Evolutionary conservation across 2,888 invertebrate species (phyloP).

Genomic region (Heliconius charithonia): DNA sequence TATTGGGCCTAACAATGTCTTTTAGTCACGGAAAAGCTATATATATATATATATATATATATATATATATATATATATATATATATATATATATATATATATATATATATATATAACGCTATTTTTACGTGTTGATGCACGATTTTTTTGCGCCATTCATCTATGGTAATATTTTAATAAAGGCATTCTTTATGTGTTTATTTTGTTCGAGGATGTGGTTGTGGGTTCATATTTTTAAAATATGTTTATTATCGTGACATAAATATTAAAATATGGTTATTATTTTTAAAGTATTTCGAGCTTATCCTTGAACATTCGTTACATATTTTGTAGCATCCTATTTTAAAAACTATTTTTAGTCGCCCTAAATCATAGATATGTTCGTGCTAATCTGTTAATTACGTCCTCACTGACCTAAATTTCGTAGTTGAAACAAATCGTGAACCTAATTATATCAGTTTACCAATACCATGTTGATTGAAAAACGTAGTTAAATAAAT

Average conservation of each 20-base stretch:
- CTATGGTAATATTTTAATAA: conserved; percentile 1
- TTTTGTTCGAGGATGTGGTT: not conserved
- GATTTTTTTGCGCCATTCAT: not conserved
- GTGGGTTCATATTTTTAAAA: not conserved
- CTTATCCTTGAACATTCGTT: not conserved
- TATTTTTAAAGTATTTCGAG: no score
- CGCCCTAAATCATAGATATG: not conserved
- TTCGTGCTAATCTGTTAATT: conserved; percentile 10
- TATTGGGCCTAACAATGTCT: conserved; percentile 35
- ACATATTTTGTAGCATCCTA: not conserved
- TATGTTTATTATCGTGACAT: no score
- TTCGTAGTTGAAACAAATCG: not conserved
- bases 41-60: not conserved
- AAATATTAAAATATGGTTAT: no score
- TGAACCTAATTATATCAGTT: conserved; percentile 17
- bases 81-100: no score
- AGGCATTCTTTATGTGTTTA: not conserved
- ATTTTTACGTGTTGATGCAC: conserved; percentile 16
- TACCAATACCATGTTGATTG: not conserved
- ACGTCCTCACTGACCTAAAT: conserved; percentile 3
- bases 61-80: no score
- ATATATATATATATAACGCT: not conserved
- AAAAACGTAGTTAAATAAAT: not conserved
- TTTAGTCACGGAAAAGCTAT: conserved; percentile 21
- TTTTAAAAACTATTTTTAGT: not conserved